phyloP scores from a whole-genome alignment of 23 tunicate genomes.

The Ciona savignyi region DNA sequence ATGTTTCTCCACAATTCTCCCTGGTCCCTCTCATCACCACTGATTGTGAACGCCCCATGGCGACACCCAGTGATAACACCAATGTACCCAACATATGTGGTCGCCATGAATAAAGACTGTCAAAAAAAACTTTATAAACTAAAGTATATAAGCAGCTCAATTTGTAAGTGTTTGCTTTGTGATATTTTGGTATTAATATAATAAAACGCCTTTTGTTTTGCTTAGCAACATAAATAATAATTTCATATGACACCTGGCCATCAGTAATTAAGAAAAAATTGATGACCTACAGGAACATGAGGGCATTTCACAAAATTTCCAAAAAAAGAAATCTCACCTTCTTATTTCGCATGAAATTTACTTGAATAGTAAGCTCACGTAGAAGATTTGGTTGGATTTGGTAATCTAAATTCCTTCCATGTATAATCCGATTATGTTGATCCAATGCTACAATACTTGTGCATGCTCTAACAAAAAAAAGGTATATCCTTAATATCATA shows the following conservation, averaged over 20 bases:
- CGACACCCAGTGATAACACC: conserved; percentile 67
- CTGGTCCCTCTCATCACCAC: conserved; percentile 48
- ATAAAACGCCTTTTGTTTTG: too few relatives aligned
- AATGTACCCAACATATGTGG: conserved; percentile 69
- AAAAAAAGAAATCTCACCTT: too few relatives aligned
- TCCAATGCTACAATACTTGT: conserved; percentile 79
- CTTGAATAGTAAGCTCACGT: conserved; percentile 44
- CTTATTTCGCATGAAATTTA: conserved; percentile 47
- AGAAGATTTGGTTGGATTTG: conserved; percentile 17
- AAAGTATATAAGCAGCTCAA: too few relatives aligned
- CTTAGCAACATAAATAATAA: too few relatives aligned
- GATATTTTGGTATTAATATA: background rate
- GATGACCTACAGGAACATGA: too few relatives aligned
- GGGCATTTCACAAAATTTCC: too few relatives aligned
- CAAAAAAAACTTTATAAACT: too few relatives aligned
- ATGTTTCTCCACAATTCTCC: conserved; percentile 24
- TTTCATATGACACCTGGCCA: too few relatives aligned
- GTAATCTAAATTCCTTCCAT: conserved; percentile 78
- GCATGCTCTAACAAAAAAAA: conserved; percentile 37
- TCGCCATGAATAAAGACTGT: conserved; percentile 46
- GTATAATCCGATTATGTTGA: conserved; percentile 31
- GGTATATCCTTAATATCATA: too few relatives aligned
- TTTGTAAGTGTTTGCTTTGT: too few relatives aligned
- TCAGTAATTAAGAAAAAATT: too few relatives aligned
- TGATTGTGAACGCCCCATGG: conserved; percentile 48